These are phyloP conservation scores for Eulemur coronatus DNA, from an alignment of 2,797 vertebrate species.

Conservation along the genomic window DNA sequence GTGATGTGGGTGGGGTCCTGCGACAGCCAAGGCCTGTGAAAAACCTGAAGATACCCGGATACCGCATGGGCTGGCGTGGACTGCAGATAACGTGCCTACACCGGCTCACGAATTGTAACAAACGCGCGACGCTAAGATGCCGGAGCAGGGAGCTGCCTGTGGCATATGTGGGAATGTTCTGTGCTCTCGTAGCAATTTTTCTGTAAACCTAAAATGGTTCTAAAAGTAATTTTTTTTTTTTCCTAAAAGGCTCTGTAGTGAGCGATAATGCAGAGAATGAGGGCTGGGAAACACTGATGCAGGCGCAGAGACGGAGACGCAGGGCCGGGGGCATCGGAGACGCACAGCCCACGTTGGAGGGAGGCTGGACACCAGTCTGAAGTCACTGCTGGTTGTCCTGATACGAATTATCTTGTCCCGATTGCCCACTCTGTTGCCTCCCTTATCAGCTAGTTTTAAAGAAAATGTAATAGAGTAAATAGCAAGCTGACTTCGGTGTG, in stretches of 20 bases:
- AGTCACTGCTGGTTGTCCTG: neutral
- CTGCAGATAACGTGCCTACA: neutral
- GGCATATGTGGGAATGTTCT: neutral
- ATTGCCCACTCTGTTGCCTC: neutral
- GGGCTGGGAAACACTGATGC: too few relatives aligned
- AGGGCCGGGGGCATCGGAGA: neutral
- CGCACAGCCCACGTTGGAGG: neutral
- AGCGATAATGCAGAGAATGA: neutral
- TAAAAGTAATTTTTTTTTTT: neutral
- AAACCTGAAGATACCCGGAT: neutral
- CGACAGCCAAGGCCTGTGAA: too few relatives aligned
- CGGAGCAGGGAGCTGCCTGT: too few relatives aligned
- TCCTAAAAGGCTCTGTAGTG: neutral
- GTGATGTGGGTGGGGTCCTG: neutral
- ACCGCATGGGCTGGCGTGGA: accelerated
- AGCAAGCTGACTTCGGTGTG: too few relatives aligned
- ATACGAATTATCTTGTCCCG: neutral
- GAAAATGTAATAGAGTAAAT: neutral
- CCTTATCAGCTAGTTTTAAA: neutral
- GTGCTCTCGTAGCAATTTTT: neutral
- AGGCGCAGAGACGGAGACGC: neutral
- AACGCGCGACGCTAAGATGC: accelerated
- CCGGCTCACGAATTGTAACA: too few relatives aligned
- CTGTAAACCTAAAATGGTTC: neutral
- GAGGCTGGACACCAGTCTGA: neutral